Evolutionary conservation across 2,888 invertebrate species (phyloP).

Genomic region (Hermaeophaga mercurialis): DNA sequence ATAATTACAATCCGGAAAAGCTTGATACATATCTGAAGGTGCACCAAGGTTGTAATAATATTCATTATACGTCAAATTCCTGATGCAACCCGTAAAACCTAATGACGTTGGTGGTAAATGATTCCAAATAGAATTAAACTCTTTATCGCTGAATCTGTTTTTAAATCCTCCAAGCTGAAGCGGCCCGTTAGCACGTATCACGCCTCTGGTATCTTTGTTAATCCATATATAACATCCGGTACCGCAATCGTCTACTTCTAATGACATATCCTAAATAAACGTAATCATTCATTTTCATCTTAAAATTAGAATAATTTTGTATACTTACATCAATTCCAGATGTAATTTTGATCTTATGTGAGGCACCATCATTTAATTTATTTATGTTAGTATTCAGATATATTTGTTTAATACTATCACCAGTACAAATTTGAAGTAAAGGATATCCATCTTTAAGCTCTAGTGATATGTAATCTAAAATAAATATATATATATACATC

Average conservation of each 20-base stretch:
- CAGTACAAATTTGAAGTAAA: constrained; percentile 84
- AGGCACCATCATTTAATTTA: constrained; percentile 82
- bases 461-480: constrained; percentile 85
- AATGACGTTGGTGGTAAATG: constrained; percentile 70
- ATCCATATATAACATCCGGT: constrained; percentile 51
- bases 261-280: constrained; percentile 54
- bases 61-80: constrained; percentile 86
- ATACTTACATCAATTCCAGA: constrained; percentile 57
- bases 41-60: constrained; percentile 88
- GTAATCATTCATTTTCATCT: not conserved
- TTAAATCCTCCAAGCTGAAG: constrained; percentile 83
- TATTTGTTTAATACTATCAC: constrained; percentile 76
- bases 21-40: constrained; percentile 70
- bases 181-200: constrained; percentile 76
- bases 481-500: no score
- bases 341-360: constrained; percentile 85
- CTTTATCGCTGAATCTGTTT: constrained; percentile 67
- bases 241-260: constrained; percentile 55
- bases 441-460: constrained; percentile 85
- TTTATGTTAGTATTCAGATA: constrained; percentile 62
- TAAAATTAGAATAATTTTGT: constrained; percentile 1
- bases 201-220: constrained; percentile 44
- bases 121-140: constrained; percentile 70
- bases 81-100: constrained; percentile 87
- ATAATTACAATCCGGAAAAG: constrained; percentile 75